These are phyloP conservation scores for Oryctes rhinoceros DNA, from an alignment of 1,140 invertebrate species.

Conservation along the genomic window DNA sequence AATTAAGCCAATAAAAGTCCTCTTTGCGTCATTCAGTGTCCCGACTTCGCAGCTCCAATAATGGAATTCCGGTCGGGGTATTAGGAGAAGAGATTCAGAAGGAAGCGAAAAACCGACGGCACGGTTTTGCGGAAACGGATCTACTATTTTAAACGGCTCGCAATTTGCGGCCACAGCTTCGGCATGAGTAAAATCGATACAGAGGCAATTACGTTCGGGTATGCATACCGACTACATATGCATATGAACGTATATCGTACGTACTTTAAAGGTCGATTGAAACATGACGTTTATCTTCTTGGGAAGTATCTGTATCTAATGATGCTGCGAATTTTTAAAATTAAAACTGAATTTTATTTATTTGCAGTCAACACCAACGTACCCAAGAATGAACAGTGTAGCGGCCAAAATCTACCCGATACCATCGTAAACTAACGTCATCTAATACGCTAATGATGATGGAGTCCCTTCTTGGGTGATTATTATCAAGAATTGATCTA, in stretches of 20 bases:
- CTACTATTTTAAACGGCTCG: not conserved
- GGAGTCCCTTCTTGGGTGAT: too few species aligned
- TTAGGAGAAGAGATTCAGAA: not conserved
- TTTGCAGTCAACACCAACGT: too few species aligned
- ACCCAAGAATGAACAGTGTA: too few species aligned
- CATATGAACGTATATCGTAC: not conserved
- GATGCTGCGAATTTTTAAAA: too few species aligned
- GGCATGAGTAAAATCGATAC: not conserved
- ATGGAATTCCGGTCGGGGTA: not conserved
- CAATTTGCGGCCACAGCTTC: not conserved
- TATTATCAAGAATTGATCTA: too few species aligned
- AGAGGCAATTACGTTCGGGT: not conserved
- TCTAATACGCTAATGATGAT: too few species aligned
- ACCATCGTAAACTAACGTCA: too few species aligned
- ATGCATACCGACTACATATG: not conserved
- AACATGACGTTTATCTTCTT: too few species aligned
- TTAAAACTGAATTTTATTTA: too few species aligned
- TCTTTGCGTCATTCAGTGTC: not conserved
- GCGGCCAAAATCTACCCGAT: too few species aligned
- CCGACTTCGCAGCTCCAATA: not conserved
- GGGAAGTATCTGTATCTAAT: too few species aligned
- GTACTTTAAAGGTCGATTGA: not conserved
- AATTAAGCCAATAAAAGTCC: constrained; percentile 5
- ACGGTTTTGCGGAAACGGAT: not conserved
- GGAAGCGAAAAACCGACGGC: not conserved